phyloP scores from a whole-genome alignment of 2,888 invertebrate genomes.

The Cistogaster globosa region DNA sequence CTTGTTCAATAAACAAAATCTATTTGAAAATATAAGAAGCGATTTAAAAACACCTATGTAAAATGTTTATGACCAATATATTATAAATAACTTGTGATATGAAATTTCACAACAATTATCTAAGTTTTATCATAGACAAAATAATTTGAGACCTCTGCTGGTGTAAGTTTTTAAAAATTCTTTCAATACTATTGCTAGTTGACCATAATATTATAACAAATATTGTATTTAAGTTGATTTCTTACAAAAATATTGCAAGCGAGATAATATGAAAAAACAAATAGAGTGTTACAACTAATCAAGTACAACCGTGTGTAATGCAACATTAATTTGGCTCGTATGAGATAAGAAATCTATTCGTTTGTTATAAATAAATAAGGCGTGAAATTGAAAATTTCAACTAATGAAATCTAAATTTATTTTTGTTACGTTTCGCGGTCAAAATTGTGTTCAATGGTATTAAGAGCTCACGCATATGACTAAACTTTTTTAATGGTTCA shows the following conservation, averaged over 20 bases:
- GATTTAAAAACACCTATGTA: no score
- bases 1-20: no score
- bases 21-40: no score
- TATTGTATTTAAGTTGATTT: neutral
- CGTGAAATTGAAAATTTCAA: slow-evolving; percentile 7
- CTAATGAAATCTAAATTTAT: neutral
- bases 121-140: no score
- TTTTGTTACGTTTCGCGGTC: slow-evolving; percentile 29
- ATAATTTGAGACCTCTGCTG: no score
- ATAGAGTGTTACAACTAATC: neutral
- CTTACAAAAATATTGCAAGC: neutral
- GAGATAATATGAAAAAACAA: neutral
- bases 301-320: slow-evolving; percentile 18
- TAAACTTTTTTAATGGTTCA: slow-evolving; percentile 2
- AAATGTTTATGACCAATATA: no score
- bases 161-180: no score
- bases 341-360: neutral
- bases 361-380: slow-evolving; percentile 15
- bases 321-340: slow-evolving; percentile 2
- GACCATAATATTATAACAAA: neutral
- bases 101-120: no score
- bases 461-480: slow-evolving; percentile 18
- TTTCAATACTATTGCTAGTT: no score
- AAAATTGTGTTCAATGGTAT: slow-evolving; percentile 10
- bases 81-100: no score